Conservation (phyloP, 2,888 invertebrate species). For the Rutpela maculata region DNA sequence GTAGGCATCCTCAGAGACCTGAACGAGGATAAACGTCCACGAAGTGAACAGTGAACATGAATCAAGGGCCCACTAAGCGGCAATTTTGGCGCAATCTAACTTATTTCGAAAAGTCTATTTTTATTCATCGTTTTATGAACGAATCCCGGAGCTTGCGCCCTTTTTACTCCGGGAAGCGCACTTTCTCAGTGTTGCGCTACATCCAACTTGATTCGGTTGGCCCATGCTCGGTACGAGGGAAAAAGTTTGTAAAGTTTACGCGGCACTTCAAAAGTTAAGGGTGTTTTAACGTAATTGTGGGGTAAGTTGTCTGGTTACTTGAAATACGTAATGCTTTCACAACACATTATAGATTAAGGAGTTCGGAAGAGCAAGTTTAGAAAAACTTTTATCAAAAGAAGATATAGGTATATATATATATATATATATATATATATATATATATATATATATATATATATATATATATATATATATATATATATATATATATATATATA, state of each 20-base stretch:
- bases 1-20: no score
- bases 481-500: no score
- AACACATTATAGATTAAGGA: no score
- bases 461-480: no score
- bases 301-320: not conserved
- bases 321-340: no score
- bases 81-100: not conserved
- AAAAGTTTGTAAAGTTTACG: constrained; percentile 31
- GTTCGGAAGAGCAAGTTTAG: no score
- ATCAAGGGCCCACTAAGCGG: not conserved
- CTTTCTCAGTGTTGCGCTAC: constrained; percentile 29
- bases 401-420: no score
- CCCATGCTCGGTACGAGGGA: not conserved
- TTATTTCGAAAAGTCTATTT: not conserved
- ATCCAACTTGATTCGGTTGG: constrained; percentile 17
- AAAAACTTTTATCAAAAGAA: no score
- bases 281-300: not conserved
- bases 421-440: no score
- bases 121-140: constrained; percentile 8
- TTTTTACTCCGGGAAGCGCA: constrained; percentile 23
- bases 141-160: constrained; percentile 36
- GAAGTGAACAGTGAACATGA: not conserved
- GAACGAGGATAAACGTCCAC: not conserved
- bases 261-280: not conserved
- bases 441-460: no score